Evolutionary conservation across 2,113 vertebrate genomes (phyloP), one percentile per base, ranked within the genome.

Genomic region (Megaptera novaeangliae): DNA sequence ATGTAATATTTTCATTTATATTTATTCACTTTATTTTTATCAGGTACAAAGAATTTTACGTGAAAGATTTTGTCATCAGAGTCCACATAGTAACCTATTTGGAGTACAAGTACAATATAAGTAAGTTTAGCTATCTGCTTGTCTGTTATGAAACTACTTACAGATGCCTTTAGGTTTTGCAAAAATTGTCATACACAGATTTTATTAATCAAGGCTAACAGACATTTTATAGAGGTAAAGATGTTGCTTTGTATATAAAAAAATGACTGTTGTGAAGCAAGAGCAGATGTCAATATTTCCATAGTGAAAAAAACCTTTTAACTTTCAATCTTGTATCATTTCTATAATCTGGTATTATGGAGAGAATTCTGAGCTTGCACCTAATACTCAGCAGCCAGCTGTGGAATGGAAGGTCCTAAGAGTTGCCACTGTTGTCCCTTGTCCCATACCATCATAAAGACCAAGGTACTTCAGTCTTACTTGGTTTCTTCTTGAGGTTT

Each of bases 1-100:
- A 6, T 86, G 2, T 81, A 82, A 63, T 88, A 46, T 85, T 88
- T 95, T 75, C n/a, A 81, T 49, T 88, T 44, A 88, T 95, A 1
- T 82, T 66, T 81, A 68, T 75, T 95, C 46, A 3, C 27, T 74
- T 94, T 86, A 88, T 83, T 77, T 88, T 95, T 83, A 0, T 0
- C 49, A 99, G 99, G 98, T 98, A 78, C 99, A 99, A 39, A 98
- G 93, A 95, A 83, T 99, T 68, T 97, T 99, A n/a, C 99, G 99
- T 94, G 98, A 99, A 98, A 98, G 99, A 25, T 98, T 99, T 93
- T 99, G 99, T 95, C 98, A 98, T 61, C 98, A 97, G 83, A 94
- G 25, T 96, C 97, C 98, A 52, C 97, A 99, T 36, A 98, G 98
- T 59, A 99, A 97, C 34, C 98, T 98, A 0, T 98, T 99, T 97